Evolutionary conservation across 2,797 vertebrate genomes (phyloP), one percentile per base, ranked within the genome.

Genomic region (Enteromius anoplus): DNA sequence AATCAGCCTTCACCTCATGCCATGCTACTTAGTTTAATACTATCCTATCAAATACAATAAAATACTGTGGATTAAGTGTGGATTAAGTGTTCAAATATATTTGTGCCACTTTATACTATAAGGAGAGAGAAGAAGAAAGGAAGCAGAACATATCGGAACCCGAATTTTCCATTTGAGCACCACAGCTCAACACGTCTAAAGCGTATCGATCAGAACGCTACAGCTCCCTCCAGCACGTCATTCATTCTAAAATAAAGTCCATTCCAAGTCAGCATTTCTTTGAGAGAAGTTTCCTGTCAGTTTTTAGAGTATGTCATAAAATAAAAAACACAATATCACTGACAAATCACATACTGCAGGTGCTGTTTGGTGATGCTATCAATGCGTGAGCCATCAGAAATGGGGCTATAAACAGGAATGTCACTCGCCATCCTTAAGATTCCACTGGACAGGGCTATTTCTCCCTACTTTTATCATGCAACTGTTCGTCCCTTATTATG

Each of bases 271-370:
- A 53, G 34, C 23, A 23, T 47, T 4, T 32, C 34, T 55, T 29
- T n/a, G 3, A 70, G 40, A 69, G 37, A 5, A 45, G 53, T 26
- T 77, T 65, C 37, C 37, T 19, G 53, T 69, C 65, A 83, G 51
- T 29, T 53, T 47, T 21, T 77, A 47, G 42, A 83, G 21, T 26
- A 26, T 1, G 9, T 69, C 53, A 77, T 70, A 62, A 70, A 75
- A 69, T 62, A 62, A 69, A 69, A 70, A 21, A 6, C 26, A 47
- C 73, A 75, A 76, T 69, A 68, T 60, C 65, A 26, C 49, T 70
- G 81, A 83, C 51, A 70, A 70, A 77, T 77, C 65, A 62, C 40
- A 26, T 40, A 19, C 78, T 51, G 15, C 81, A 77, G 73, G 51
- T 83, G 62, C 81, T 58, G 45, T 76, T 76, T 69, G 64, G 62